phyloP scores from a whole-genome alignment of 2,113 vertebrate genomes.

The Petromus typicus region DNA sequence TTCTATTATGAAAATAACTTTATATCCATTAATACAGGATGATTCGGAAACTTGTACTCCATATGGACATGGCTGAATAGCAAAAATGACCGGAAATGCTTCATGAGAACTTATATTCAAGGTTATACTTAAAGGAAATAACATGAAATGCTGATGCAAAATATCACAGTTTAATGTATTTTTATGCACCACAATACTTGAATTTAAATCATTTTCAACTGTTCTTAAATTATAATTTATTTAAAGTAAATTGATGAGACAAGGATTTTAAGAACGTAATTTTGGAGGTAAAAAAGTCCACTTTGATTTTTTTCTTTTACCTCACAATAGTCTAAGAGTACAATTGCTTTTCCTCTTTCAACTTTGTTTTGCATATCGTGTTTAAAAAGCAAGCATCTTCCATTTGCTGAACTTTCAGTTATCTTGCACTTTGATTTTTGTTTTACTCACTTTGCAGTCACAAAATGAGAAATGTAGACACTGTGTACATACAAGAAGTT shows the following conservation, averaged over 20 bases:
- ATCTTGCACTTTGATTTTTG: conserved; percentile 43
- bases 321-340: conserved; percentile 52
- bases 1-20: conserved; percentile 44
- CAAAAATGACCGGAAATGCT: conserved; percentile 71
- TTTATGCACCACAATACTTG: conserved; percentile 63
- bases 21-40: background rate
- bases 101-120: conserved; percentile 70
- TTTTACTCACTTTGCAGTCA: conserved; percentile 81
- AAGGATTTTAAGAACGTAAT: conserved; percentile 51
- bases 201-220: conserved; percentile 54
- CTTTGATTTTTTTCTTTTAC: background rate
- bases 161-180: conserved; percentile 64
- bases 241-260: conserved; percentile 53
- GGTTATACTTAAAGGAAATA: conserved; percentile 70
- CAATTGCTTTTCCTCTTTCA: conserved; percentile 71
- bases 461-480: conserved; percentile 81
- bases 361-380: conserved; percentile 32
- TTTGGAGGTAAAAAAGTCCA: conserved; percentile 65
- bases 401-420: conserved; percentile 74
- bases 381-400: conserved; percentile 72
- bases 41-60: conserved; percentile 1
- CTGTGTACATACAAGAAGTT: conserved; percentile 87
- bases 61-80: conserved; percentile 39
- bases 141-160: conserved; percentile 65
- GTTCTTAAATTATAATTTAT: conserved; percentile 47